Conservation (phyloP, 2,797 vertebrate genomes). For the Gouania willdenowi region DNA sequence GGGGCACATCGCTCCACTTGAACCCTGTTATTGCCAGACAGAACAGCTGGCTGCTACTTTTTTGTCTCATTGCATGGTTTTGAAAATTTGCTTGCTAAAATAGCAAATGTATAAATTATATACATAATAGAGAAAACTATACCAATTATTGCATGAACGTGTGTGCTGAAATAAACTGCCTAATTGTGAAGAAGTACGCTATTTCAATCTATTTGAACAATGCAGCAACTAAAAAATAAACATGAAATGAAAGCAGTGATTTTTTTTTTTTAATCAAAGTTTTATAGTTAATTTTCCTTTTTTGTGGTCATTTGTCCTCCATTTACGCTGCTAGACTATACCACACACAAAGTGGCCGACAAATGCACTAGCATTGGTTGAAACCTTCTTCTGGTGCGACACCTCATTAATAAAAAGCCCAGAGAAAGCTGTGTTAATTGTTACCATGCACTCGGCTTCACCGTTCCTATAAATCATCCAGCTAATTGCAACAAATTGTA, state of each 20-base stretch:
- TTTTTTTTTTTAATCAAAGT: too few species aligned
- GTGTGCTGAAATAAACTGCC: too few species aligned
- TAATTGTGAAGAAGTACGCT: too few species aligned
- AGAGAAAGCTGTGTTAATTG: constrained; percentile 76
- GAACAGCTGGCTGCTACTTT: constrained; percentile 80
- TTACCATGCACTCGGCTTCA: constrained; percentile 69
- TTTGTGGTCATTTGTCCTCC: constrained; percentile 5
- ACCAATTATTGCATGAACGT: not conserved
- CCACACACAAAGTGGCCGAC: constrained; percentile 50
- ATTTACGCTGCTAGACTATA: constrained; percentile 13
- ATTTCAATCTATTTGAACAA: too few species aligned
- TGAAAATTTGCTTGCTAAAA: constrained; percentile 55
- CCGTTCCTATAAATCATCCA: constrained; percentile 76
- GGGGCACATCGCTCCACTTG: constrained; percentile 82
- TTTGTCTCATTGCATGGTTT: constrained; percentile 70
- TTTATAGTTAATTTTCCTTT: not conserved
- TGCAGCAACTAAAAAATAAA: too few species aligned
- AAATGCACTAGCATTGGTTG: constrained; percentile 54
- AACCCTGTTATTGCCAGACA: constrained; percentile 81
- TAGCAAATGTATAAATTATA: constrained; percentile 40
- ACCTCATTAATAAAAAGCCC: constrained; percentile 76
- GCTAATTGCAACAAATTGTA: constrained; percentile 82
- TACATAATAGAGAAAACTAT: constrained; percentile 1
- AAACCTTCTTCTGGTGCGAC: constrained; percentile 60
- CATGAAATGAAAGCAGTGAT: too few species aligned